Evolutionary conservation across 64 coral and sea anemone genomes (phyloP).

Genomic region (Stichodactyla helianthus): DNA sequence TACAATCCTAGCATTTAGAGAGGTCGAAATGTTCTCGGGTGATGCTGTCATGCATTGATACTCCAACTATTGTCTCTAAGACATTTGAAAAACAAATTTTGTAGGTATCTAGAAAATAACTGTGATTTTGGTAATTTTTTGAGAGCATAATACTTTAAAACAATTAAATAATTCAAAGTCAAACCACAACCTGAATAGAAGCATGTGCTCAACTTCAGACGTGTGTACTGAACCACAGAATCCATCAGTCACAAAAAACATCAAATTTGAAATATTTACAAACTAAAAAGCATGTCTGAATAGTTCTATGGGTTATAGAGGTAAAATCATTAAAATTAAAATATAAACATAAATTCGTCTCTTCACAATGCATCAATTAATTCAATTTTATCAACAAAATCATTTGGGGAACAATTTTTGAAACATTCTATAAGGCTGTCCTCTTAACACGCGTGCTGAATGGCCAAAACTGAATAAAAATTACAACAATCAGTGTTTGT

Average conservation of each 20-base stretch:
- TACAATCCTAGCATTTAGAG: neutral
- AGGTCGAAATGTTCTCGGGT: neutral
- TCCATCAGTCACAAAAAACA: neutral
- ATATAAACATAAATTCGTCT: neutral
- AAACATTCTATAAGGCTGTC: neutral
- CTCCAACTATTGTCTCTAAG: neutral
- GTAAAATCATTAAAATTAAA: neutral
- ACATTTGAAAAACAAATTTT: neutral
- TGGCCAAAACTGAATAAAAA: neutral
- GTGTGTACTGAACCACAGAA: neutral
- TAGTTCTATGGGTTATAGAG: neutral
- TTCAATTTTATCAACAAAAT: conserved; percentile 1
- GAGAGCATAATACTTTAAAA: neutral
- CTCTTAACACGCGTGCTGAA: neutral
- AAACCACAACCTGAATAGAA: neutral
- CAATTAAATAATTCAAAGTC: neutral
- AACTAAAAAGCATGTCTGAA: neutral
- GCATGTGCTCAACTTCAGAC: neutral
- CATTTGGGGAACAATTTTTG: neutral
- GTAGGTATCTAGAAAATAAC: neutral
- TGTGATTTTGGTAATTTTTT: neutral
- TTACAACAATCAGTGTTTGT: conserved; percentile 1
- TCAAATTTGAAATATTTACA: neutral
- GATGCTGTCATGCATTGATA: neutral
- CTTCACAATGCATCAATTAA: neutral